phyloP scores from a whole-genome alignment of 2,113 vertebrate species.

The Sceloporus undulatus region DNA sequence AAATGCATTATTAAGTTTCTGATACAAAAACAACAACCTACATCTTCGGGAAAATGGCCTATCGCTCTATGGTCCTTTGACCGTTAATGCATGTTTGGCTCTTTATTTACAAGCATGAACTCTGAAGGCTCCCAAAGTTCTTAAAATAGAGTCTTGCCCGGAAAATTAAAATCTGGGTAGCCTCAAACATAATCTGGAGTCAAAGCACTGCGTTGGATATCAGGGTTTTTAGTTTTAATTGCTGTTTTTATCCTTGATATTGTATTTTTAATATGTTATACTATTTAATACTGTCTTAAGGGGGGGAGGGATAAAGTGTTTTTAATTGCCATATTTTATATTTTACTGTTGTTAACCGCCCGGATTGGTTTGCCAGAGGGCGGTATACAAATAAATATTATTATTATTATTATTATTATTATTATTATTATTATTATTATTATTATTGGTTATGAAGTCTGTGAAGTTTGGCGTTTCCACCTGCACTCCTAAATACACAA shows the following conservation, averaged over 20 bases:
- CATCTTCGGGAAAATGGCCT: slow-evolving; percentile 36
- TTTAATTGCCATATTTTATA: too few species aligned
- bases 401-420: too few species aligned
- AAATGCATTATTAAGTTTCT: slow-evolving; percentile 37
- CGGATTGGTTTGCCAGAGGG: too few species aligned
- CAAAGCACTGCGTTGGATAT: not conserved
- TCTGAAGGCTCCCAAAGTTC: not conserved
- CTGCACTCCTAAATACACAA: not conserved
- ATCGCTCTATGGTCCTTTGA: not conserved
- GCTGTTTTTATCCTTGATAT: too few species aligned
- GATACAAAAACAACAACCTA: slow-evolving; percentile 6
- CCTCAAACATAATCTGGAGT: not conserved
- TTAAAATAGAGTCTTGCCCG: slow-evolving; percentile 13
- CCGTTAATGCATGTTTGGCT: not conserved
- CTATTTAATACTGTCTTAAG: too few species aligned
- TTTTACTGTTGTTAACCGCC: too few species aligned
- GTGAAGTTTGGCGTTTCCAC: not conserved
- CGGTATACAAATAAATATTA: too few species aligned
- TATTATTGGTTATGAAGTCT: not conserved
- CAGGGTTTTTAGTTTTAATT: too few species aligned
- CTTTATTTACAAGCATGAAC: slow-evolving; percentile 1
- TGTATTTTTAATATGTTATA: too few species aligned
- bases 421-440: too few species aligned
- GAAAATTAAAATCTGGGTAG: not conserved
- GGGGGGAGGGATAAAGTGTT: too few species aligned